Evolutionary conservation across 1,140 invertebrate species (phyloP).

Genomic region (Sycobia sp.): DNA sequence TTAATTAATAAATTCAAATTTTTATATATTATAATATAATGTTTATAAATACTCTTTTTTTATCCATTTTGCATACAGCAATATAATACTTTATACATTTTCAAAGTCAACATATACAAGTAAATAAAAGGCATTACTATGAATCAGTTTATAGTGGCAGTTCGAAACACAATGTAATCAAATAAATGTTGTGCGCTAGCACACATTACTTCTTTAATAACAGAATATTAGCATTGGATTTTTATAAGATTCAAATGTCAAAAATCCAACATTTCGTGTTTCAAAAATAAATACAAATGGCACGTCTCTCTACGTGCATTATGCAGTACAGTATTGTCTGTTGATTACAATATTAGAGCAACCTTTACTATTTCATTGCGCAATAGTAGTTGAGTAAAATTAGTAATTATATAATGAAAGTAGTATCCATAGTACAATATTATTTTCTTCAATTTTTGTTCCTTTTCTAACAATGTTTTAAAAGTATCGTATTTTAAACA

Average conservation of each 20-base stretch:
- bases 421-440: conserved; percentile 1
- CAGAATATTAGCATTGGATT: neutral
- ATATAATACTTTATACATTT: no score
- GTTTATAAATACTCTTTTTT: no score
- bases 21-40: no score
- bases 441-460: conserved; percentile 4
- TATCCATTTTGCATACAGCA: no score
- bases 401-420: neutral
- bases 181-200: conserved; percentile 32
- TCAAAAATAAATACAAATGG: conserved; percentile 15
- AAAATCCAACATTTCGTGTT: conserved; percentile 6
- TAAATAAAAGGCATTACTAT: no score
- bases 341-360: conserved; percentile 3
- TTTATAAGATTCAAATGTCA: neutral
- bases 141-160: no score
- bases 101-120: no score
- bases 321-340: neutral
- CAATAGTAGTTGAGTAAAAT: conserved; percentile 14
- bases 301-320: neutral
- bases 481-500: neutral
- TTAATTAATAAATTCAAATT: no score
- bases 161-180: conserved; percentile 27
- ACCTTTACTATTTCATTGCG: conserved; percentile 1
- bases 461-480: conserved; percentile 1
- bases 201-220: conserved; percentile 12